Conservation (phyloP, 2,113 vertebrate species). For the Lethenteron camtschaticum region DNA sequence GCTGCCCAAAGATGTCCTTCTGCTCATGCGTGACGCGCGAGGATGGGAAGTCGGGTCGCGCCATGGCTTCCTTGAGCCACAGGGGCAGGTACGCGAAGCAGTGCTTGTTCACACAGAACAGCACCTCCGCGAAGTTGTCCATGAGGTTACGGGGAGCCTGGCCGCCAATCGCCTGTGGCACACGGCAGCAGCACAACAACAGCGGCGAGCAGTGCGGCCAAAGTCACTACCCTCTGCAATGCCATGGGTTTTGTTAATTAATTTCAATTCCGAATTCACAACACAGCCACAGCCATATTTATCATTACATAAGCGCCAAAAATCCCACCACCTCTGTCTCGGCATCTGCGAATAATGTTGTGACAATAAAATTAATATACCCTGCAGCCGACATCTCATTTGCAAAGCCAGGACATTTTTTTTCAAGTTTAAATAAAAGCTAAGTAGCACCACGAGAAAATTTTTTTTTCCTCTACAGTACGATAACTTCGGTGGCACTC, state of each 20-base stretch:
- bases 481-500: too few species aligned
- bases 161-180: slow-evolving; percentile 58
- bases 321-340: neutral
- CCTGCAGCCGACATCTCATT: too few species aligned
- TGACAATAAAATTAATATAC: too few species aligned
- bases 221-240: too few species aligned
- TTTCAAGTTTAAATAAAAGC: too few species aligned
- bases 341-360: too few species aligned
- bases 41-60: slow-evolving; percentile 66
- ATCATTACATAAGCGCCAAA: slow-evolving; percentile 1
- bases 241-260: too few species aligned
- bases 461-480: too few species aligned
- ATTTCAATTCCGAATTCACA: neutral
- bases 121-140: slow-evolving; percentile 88
- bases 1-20: slow-evolving; percentile 82
- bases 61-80: slow-evolving; percentile 83
- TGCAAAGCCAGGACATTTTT: too few species aligned
- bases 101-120: slow-evolving; percentile 84
- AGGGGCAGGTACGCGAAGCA: slow-evolving; percentile 63
- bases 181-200: neutral
- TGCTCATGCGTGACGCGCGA: slow-evolving; percentile 54
- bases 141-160: slow-evolving; percentile 82
- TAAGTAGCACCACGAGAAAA: too few species aligned
- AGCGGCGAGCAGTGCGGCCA: too few species aligned
- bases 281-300: neutral